Base-by-base conservation (phyloP, 2,113 vertebrate species). In the Nothoprocta perdicaria region DNA sequence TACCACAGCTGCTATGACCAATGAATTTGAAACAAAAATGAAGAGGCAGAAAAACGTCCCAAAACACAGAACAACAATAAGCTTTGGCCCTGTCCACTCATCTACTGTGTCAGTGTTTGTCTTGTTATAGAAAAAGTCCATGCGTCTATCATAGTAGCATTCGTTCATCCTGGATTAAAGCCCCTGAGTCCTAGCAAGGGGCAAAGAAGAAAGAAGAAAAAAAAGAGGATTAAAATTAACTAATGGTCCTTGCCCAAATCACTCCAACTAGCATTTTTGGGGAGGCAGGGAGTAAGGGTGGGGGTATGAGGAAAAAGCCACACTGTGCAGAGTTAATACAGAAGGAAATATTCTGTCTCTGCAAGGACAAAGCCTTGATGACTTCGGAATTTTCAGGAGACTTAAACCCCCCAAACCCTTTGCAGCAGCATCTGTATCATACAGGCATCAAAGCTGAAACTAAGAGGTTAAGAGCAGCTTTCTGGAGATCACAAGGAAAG, bases 41-140 rank as follows among this genome's bases (percentile, higher is more conserved):
- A 99, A 99, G 72, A 98, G 96, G 95, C 99, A 99, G 97, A 99
- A 99, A 73, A 99, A 96, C 0, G 98, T 98, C 62, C 99, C 99
- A 71, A 98, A 98, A 60, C 98, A 98, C 67, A 98, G 97, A 80
- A 99, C 98, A 29, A 98, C 89, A 50, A 98, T 97, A 66, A 99
- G 98, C 40, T 98, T 97, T 0, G 96, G 96, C 13, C 82, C 96
- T 18, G 96, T 96, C 98, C 98, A 99, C 19, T 98, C 97, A 11
- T 99, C 97, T 1, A 92, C 95, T 0, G 95, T 98, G 75, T 96
- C 95, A 3, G 93, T 88, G 8, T 98, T 98, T 31, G 94, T 99
- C 95, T 92, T 98, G 85, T 98, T 98, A 97, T 99, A 99, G 95
- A 99, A 99, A 82, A 99, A 99, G 91, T 95, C 95, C 99, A 99